Percentiles rank a stretch among this genome's conserved stretches.
Evolutionary conservation across 1,140 invertebrate genomes (phyloP).

Genomic region (Venturia canescens): DNA sequence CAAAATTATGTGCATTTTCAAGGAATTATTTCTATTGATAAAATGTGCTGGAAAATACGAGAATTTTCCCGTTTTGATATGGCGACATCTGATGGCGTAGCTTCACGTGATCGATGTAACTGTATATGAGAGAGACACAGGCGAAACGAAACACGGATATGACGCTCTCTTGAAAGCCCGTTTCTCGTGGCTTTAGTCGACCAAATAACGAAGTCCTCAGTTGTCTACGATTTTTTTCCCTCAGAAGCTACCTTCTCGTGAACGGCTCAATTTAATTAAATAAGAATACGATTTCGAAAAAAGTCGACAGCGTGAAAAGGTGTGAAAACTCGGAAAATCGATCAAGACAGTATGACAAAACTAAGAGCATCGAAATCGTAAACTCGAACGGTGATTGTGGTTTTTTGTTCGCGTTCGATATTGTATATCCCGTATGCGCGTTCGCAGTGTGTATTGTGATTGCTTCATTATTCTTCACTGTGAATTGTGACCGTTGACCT

Average conservation of each 20-base stretch:
- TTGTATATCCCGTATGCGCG: not conserved
- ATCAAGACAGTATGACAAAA: not conserved
- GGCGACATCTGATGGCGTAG: no score
- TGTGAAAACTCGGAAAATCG: not conserved
- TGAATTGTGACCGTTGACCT: no score
- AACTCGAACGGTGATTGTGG: not conserved
- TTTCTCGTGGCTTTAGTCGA: no score
- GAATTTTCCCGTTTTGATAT: no score
- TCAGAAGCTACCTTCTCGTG: not conserved
- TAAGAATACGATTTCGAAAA: not conserved
- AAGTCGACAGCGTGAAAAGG: not conserved
- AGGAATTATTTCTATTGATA: no score
- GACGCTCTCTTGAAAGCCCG: no score
- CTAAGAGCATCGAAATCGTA: not conserved
- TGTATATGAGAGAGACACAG: no score
- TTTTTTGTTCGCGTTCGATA: no score
- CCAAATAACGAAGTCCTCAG: not conserved
- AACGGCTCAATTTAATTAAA: not conserved
- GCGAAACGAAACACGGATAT: no score
- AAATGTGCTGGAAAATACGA: no score
- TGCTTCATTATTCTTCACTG: not conserved
- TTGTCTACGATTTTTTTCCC: slow-evolving; percentile 10
- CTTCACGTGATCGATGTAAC: no score
- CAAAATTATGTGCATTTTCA: no score
- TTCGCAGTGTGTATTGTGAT: not conserved